Evolutionary conservation across 2,113 vertebrate genomes (phyloP), one percentile per base, ranked within the genome.

Genomic region (Odocoileus hemionus): DNA sequence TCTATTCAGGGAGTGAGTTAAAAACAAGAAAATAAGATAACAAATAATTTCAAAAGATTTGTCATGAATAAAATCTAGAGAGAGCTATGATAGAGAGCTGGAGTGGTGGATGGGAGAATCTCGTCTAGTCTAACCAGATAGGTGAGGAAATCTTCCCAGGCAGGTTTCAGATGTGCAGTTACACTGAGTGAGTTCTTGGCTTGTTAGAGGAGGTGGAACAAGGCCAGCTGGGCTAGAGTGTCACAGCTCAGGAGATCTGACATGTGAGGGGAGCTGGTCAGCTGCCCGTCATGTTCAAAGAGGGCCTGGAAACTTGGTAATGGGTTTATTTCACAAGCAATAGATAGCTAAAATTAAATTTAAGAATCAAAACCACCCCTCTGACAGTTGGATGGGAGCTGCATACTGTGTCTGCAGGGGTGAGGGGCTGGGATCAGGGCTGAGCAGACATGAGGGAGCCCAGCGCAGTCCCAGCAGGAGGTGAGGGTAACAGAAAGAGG

Each of bases 231-330:
- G 21, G 36, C 21, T 43, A 7, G 7, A 10, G n/a, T 7, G 11
- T 50, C 36, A 2, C 6, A 23, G 33, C 36, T 30, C 30, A 0
- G 54, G 45, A 11, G 2, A 30, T 3, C 11, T 3, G 26, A 1
- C 5, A 19, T 7, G 9, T 15, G 33, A 61, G 3, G 19, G 28
- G 13, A 58, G 16, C 23, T 15, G 1, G 25, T 33, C 70, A 45
- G 12, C 3, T 1, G 15, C 3, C 0, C 10, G 5, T 55, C 21
- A 4, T 1, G 14, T 14, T 6, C 84, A 11, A 13, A 2, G 0
- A 25, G 12, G 36, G 19, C 14, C 50, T n/a, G 21, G 11, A 23
- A 28, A 47, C 36, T 6, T 76, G 25, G 6, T 13, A 55, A 28
- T n/a, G 55, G 36, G 47, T 89, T 78, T 95, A 64, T n/a, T 67